Evolutionary conservation across 2,888 invertebrate genomes (phyloP), one percentile per base, ranked within the genome.

Genomic region (Ectemnius lituratus): DNA sequence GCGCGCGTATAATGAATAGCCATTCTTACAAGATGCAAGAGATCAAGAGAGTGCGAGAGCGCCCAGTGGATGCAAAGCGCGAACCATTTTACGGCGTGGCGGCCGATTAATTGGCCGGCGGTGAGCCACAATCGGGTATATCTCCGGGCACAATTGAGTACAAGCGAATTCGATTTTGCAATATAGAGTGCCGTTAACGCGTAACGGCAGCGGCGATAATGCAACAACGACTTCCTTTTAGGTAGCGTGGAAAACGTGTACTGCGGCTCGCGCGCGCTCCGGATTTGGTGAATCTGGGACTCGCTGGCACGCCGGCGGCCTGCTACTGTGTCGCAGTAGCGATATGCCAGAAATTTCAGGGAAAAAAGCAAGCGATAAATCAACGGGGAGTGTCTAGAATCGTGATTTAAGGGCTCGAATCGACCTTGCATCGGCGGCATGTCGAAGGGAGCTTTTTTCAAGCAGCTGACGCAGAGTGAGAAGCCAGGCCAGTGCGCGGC

Each of bases 121-220:
- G 79, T 62, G 18, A 13, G 59, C 79, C 70, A 67, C 76, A 79
- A 79, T 62, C 76, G 73, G 79, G 68, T 73, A 37, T 37, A 37
- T 37, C 37, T 37, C 37, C 37, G 70, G 59, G 73, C 73, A 64
- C 63, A 58, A 73, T 73, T 63, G 70, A 70, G 56, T 65, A 70
- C 75, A 65, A 67, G 68, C 72, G 75, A 75, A 76, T 76, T 76
- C 79, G 73, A 78, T 79, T 71, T 76, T 27, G 76, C 70, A 76
- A 79, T 62, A 60, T 27, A 52, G 14, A 52, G 23, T 37, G 37
- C 62, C 62, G 59, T 47, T 28, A 71, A 71, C 66, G n/a, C 68
- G 58, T 11, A 37, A 0, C 37, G 37, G 60, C 27, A 20, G 46
- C 23, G 37, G 8, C 37, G 62, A 18, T 66, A 78, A 72, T 52